Conservation (phyloP, 2,797 vertebrate genomes). For the Tenualosa thibaudeaui region DNA sequence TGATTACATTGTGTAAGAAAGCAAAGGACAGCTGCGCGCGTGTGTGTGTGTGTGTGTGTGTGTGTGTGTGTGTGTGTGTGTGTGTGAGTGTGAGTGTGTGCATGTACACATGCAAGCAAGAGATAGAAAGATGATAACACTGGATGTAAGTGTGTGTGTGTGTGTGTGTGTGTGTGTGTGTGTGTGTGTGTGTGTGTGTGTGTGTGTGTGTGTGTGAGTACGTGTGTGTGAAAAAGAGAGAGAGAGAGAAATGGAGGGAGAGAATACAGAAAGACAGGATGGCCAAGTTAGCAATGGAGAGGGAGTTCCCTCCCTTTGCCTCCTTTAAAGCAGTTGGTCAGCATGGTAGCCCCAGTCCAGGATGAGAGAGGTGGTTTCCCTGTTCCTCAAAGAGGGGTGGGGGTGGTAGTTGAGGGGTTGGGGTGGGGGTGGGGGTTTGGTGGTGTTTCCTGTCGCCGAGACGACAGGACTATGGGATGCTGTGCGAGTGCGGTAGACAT, state of each 20-base stretch:
- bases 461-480: slow-evolving; percentile 5
- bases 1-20: slow-evolving; percentile 63
- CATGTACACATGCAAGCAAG: slow-evolving; percentile 16
- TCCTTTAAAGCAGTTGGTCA: neutral
- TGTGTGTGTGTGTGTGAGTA: too few species aligned
- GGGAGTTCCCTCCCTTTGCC: neutral
- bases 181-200: too few species aligned
- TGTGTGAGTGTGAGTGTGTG: too few species aligned
- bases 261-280: slow-evolving; percentile 30
- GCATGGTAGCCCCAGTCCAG: neutral
- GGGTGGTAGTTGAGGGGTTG: neutral
- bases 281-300: neutral
- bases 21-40: slow-evolving; percentile 11
- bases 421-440: neutral
- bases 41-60: slow-evolving; percentile 27
- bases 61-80: too few species aligned
- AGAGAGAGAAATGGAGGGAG: slow-evolving; percentile 28
- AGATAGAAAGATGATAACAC: slow-evolving; percentile 30
- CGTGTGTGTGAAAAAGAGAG: neutral
- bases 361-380: slow-evolving; percentile 7
- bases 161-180: too few species aligned
- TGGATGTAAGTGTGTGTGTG: slow-evolving; percentile 15
- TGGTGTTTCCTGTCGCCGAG: slow-evolving; percentile 24
- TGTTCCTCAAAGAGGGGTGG: neutral
- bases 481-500: slow-evolving; percentile 17